Evolutionary conservation across 2,797 vertebrate genomes (phyloP).

Genomic region (Nasua narica): DNA sequence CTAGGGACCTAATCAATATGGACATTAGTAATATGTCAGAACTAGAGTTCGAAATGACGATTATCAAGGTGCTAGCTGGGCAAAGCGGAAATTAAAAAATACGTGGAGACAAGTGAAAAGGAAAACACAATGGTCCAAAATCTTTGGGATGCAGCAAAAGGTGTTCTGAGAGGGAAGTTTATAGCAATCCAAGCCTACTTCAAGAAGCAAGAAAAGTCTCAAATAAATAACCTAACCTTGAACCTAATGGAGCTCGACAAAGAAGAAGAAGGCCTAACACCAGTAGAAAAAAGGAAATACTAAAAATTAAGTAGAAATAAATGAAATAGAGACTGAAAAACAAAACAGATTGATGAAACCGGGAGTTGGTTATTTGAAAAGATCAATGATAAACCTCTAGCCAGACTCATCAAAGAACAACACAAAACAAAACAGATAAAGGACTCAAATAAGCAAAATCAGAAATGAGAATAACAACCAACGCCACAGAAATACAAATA

Average conservation of each 20-base stretch:
- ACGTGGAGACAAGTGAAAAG: background rate
- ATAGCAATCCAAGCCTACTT: background rate
- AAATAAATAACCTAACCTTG: background rate
- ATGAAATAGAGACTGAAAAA: background rate
- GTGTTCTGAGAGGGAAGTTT: background rate
- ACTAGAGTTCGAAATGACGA: too few species aligned
- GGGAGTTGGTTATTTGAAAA: background rate
- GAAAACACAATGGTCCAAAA: background rate
- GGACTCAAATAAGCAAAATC: background rate
- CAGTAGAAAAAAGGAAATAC: background rate
- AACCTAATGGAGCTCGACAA: background rate
- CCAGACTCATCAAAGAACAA: background rate
- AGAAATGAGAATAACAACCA: background rate
- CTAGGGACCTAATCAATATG: too few species aligned
- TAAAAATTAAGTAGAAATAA: background rate
- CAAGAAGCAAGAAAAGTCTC: background rate
- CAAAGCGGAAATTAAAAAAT: background rate
- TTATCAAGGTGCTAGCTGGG: too few species aligned
- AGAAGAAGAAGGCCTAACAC: background rate
- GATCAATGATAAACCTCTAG: background rate
- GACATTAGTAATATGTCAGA: too few species aligned
- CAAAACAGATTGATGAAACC: background rate
- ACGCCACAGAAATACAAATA: background rate
- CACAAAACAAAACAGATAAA: background rate
- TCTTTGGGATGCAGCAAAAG: background rate